A percentile compares a stretch with the other conserved stretches of the same genome.
These are phyloP conservation scores for Chelonoidis abingdonii DNA, from an alignment of 2,113 vertebrate species.

Conservation along the genomic window DNA sequence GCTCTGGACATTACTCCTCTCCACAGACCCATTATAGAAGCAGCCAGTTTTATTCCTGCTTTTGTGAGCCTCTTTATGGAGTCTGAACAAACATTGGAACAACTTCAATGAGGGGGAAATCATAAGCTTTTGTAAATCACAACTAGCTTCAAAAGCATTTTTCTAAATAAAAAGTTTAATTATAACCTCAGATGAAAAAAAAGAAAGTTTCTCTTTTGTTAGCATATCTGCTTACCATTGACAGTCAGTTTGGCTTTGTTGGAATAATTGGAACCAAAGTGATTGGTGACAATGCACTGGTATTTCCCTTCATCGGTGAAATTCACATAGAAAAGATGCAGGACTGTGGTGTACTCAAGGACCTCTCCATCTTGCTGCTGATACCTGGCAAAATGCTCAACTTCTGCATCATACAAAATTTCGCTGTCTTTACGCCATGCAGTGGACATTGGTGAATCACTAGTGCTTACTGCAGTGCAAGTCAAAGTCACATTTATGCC, in stretches of 20 bases:
- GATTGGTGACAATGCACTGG: constrained; percentile 85
- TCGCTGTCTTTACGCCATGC: constrained; percentile 85
- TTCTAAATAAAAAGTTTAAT: not conserved
- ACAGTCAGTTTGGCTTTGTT: constrained; percentile 86
- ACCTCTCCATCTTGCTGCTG: constrained; percentile 76
- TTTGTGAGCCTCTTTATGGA: not conserved
- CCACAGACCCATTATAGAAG: not conserved
- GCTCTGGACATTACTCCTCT: not conserved
- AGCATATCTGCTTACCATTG: constrained; percentile 78
- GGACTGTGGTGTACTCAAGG: constrained; percentile 80
- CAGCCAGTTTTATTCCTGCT: not conserved
- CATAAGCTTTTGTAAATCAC: not conserved
- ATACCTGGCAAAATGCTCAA: constrained; percentile 83
- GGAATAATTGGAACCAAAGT: constrained; percentile 88
- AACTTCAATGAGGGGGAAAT: not conserved
- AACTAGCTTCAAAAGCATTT: not conserved
- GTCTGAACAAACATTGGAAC: not conserved
- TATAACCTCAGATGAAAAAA: too few relatives aligned
- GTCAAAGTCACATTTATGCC: constrained; percentile 81
- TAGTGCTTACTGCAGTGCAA: constrained; percentile 82
- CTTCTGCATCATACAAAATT: constrained; percentile 77
- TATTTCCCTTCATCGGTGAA: constrained; percentile 88
- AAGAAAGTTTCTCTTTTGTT: not conserved
- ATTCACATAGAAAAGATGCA: constrained; percentile 84
- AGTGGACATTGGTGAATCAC: constrained; percentile 82